These are phyloP conservation scores for Cololabis saira DNA, from an alignment of 2,113 vertebrate genomes.

Conservation along the genomic window DNA sequence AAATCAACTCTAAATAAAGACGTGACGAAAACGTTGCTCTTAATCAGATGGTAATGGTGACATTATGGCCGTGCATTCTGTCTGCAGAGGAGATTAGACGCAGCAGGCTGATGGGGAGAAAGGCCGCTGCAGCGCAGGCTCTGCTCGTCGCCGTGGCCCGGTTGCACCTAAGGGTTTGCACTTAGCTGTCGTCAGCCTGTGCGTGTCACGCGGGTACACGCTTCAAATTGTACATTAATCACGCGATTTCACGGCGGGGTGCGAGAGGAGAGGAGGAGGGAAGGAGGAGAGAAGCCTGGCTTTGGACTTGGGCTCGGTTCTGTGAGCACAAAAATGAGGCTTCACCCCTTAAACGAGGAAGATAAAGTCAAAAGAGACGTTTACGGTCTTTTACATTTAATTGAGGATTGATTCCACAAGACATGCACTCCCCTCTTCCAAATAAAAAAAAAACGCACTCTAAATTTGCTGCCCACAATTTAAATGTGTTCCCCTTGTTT, in stretches of 20 bases:
- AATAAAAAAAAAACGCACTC: too few species aligned
- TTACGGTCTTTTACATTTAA: too few species aligned
- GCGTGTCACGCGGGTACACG: conserved; percentile 61
- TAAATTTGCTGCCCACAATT: too few species aligned
- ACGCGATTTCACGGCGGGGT: conserved; percentile 56
- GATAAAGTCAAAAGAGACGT: too few species aligned
- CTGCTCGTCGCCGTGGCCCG: neutral
- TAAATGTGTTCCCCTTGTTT: too few species aligned
- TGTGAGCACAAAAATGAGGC: too few species aligned
- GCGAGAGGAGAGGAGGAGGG: neutral
- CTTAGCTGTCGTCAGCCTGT: too few species aligned
- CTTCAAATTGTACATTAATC: conserved; percentile 72
- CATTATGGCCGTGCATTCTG: conserved; percentile 41
- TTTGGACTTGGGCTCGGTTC: conserved; percentile 29
- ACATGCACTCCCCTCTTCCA: too few species aligned
- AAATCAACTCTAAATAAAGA: too few species aligned
- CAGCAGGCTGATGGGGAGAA: conserved; percentile 36
- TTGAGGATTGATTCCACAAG: too few species aligned
- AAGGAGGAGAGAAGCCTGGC: conserved; percentile 20
- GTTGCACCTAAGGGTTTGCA: too few species aligned
- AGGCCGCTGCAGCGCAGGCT: conserved; percentile 39
- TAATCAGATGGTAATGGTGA: conserved; percentile 52
- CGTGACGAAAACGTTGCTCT: conserved; percentile 26
- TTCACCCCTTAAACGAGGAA: too few species aligned
- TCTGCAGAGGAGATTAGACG: conserved; percentile 58